A percentile compares a stretch with the other conserved stretches of the same genome.
Evolutionary conservation across 2,113 vertebrate species (phyloP).

Genomic region (Coptodon rendalli): DNA sequence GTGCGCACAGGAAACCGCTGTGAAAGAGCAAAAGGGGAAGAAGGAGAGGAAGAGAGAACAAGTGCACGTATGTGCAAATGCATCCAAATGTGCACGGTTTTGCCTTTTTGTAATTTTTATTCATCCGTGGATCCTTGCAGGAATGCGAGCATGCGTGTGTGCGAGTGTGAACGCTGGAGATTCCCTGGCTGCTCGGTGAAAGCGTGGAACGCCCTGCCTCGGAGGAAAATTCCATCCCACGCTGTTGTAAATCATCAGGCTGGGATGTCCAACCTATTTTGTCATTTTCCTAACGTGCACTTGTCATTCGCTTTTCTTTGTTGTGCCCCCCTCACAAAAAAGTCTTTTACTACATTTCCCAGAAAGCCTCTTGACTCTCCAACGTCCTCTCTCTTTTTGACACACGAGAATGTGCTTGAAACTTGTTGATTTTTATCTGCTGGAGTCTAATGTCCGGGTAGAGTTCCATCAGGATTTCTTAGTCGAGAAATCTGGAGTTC

Average conservation of each 20-base stretch:
- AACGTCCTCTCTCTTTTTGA: background rate
- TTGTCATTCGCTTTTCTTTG: background rate
- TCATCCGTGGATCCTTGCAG: background rate
- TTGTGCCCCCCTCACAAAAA: background rate
- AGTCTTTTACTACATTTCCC: slow-evolving; percentile 16
- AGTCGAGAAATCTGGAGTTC: background rate
- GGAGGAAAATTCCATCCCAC: slow-evolving; percentile 52
- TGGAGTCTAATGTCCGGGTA: background rate
- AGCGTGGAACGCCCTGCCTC: slow-evolving; percentile 46
- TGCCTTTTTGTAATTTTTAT: background rate
- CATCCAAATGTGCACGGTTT: background rate
- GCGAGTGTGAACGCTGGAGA: slow-evolving; percentile 9
- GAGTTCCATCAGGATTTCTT: background rate
- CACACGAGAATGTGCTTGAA: background rate
- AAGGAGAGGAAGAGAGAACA: background rate
- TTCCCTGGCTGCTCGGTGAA: slow-evolving; percentile 24
- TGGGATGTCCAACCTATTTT: background rate
- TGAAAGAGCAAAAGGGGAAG: background rate
- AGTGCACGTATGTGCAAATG: background rate
- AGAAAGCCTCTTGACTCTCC: background rate
- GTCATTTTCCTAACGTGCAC: background rate
- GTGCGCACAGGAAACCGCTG: slow-evolving; percentile 20
- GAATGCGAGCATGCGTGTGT: background rate
- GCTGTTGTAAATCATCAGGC: slow-evolving; percentile 33
- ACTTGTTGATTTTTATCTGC: slow-evolving; percentile 13